These are phyloP conservation scores for Cantharis rufa DNA, from an alignment of 2,888 invertebrate species.

Conservation along the genomic window DNA sequence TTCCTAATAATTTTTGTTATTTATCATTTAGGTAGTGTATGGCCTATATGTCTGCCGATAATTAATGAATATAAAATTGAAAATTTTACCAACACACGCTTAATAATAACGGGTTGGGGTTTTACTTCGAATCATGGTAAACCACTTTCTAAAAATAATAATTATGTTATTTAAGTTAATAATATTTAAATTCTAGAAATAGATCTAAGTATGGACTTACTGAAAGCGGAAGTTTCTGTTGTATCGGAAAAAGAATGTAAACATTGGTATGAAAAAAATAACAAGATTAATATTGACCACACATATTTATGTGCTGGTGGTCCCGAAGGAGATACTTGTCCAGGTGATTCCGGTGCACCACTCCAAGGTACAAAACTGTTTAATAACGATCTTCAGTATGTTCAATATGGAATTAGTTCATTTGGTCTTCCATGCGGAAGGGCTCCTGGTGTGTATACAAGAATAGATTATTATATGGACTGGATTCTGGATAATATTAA, in stretches of 20 bases:
- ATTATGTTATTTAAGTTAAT: no score
- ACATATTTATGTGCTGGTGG: conserved; percentile 70
- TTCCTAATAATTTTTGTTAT: background rate
- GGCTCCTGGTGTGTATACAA: conserved; percentile 70
- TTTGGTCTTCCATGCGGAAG: conserved; percentile 55
- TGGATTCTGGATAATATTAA: conserved; percentile 60
- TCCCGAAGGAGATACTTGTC: conserved; percentile 63
- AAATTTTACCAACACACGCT: conserved; percentile 57
- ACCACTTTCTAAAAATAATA: no score
- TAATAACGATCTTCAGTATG: conserved; percentile 47
- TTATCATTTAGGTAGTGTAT: background rate
- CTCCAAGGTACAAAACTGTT: conserved; percentile 43
- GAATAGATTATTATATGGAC: conserved; percentile 62
- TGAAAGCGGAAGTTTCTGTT: conserved; percentile 37
- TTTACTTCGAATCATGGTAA: conserved; percentile 52
- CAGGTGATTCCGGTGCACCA: conserved; percentile 74
- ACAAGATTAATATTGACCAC: background rate
- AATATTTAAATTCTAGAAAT: background rate
- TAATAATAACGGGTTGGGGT: conserved; percentile 78
- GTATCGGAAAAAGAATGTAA: conserved; percentile 49
- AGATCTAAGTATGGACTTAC: background rate
- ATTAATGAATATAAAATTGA: conserved; percentile 43
- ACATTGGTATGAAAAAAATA: background rate
- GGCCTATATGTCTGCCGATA: conserved; percentile 56
- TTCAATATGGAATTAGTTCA: conserved; percentile 61